Conservation (phyloP, 2,797 vertebrate genomes). For the Rhinella marina region DNA sequence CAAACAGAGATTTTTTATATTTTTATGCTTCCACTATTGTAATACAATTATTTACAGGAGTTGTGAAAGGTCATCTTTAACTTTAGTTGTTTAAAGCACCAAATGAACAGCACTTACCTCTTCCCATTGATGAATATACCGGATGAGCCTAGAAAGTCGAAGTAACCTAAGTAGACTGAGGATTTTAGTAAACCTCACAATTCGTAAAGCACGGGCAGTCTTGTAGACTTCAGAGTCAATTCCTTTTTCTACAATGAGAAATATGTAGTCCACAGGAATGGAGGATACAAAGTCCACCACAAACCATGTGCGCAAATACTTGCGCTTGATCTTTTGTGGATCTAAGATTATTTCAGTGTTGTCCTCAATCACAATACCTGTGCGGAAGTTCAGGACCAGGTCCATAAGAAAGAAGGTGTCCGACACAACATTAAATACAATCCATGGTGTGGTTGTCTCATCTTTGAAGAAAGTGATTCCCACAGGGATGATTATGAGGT, state of each 20-base stretch:
- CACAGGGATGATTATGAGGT: constrained; percentile 97
- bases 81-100: neutral
- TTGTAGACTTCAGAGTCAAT: constrained; percentile 98
- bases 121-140: constrained; percentile 97
- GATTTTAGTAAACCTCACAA: constrained; percentile 97
- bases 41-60: too few species aligned
- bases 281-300: constrained; percentile 97
- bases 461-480: constrained; percentile 99
- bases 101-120: constrained; percentile 78
- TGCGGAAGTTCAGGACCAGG: constrained; percentile 97
- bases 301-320: constrained; percentile 96
- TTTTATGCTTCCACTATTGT: too few species aligned
- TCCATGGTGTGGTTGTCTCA: constrained; percentile 95
- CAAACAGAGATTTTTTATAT: too few species aligned
- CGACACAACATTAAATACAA: constrained; percentile 98
- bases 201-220: constrained; percentile 91
- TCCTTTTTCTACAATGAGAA: constrained; percentile 97
- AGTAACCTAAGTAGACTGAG: constrained; percentile 91
- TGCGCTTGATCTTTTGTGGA: constrained; percentile 92
- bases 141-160: constrained; percentile 92
- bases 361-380: constrained; percentile 95
- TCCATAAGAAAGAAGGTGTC: constrained; percentile 99
- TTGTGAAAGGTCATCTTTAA: neutral
- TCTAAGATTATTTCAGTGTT: constrained; percentile 98
- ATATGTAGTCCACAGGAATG: constrained; percentile 98